These are phyloP conservation scores for Chaitophorus viminalis DNA, from an alignment of 2,888 invertebrate species.

Conservation along the genomic window DNA sequence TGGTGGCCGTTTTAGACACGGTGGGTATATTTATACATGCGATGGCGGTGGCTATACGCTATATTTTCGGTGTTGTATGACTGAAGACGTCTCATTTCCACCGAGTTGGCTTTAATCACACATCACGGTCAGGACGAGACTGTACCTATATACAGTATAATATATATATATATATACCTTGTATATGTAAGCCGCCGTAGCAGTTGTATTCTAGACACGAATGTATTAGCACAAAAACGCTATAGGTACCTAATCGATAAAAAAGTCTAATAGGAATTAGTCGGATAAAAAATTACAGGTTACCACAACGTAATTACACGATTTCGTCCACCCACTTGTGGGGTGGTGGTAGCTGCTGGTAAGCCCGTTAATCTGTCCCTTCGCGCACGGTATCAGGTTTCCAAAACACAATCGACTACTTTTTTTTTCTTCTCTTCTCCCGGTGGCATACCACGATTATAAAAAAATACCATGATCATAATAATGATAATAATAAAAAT, in stretches of 20 bases:
- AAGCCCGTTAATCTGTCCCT: constrained; percentile 53
- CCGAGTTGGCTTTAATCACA: constrained; percentile 4
- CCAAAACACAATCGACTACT: constrained; percentile 50
- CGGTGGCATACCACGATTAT: constrained; percentile 46
- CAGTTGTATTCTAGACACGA: constrained; percentile 38
- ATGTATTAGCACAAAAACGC: constrained; percentile 33
- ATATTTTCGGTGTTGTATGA: constrained; percentile 35
- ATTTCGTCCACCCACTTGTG: constrained; percentile 38
- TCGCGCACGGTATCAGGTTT: constrained; percentile 49
- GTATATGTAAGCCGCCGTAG: not conserved
- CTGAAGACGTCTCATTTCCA: constrained; percentile 33
- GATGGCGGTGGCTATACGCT: not conserved
- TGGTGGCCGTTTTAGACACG: constrained; percentile 51
- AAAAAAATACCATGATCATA: not conserved
- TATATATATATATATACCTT: too few relatives aligned
- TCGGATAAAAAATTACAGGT: constrained; percentile 54
- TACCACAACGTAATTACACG: constrained; percentile 47
- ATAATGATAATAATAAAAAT: not conserved
- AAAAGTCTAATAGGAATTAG: constrained; percentile 25
- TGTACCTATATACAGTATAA: not conserved
- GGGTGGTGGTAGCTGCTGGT: constrained; percentile 15
- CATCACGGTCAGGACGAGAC: not conserved
- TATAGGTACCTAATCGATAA: constrained; percentile 49
- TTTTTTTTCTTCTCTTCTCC: not conserved
- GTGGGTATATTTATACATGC: not conserved